Evolutionary conservation across 2,888 invertebrate genomes (phyloP).

Genomic region (Allolobophora icterica): DNA sequence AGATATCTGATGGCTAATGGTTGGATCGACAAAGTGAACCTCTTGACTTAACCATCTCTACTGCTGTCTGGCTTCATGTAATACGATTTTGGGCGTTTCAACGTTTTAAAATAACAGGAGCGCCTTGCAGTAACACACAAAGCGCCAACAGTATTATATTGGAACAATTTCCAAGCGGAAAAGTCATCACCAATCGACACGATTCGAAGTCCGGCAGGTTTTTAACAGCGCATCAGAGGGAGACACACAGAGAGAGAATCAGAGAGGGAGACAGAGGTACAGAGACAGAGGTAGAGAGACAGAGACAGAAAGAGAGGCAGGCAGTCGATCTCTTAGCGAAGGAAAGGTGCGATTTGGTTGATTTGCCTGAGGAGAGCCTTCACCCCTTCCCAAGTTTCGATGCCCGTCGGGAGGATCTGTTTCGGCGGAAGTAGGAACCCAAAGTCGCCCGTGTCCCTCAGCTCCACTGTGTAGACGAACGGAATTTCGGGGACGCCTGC

Average conservation of each 20-base stretch:
- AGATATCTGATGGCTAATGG: not conserved
- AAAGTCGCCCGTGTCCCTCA: conserved; percentile 44
- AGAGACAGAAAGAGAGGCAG: conserved; percentile 4
- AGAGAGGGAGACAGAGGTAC: not conserved
- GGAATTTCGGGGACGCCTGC: conserved; percentile 41
- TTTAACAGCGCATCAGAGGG: not conserved
- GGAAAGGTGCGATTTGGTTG: not conserved
- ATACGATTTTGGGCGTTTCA: not conserved
- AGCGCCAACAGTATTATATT: not conserved
- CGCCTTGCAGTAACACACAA: not conserved
- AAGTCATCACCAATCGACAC: not conserved
- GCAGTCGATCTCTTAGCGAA: conserved; percentile 13
- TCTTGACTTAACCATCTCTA: not conserved
- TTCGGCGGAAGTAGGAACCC: conserved; percentile 47
- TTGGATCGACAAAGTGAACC: not conserved
- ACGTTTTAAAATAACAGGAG: not conserved
- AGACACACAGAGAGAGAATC: too few species aligned
- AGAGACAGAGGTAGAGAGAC: not conserved
- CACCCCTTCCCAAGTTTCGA: conserved; percentile 47
- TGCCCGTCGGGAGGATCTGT: conserved; percentile 44
- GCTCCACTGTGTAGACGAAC: conserved; percentile 47
- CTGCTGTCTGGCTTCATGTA: not conserved
- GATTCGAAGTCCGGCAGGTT: not conserved
- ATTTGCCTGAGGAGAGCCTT: conserved; percentile 31
- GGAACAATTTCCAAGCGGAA: not conserved